A percentile compares a stretch with the other conserved stretches of the same genome.
phyloP scores from a whole-genome alignment of 1,140 invertebrate genomes.

The Semibalanus balanoides region DNA sequence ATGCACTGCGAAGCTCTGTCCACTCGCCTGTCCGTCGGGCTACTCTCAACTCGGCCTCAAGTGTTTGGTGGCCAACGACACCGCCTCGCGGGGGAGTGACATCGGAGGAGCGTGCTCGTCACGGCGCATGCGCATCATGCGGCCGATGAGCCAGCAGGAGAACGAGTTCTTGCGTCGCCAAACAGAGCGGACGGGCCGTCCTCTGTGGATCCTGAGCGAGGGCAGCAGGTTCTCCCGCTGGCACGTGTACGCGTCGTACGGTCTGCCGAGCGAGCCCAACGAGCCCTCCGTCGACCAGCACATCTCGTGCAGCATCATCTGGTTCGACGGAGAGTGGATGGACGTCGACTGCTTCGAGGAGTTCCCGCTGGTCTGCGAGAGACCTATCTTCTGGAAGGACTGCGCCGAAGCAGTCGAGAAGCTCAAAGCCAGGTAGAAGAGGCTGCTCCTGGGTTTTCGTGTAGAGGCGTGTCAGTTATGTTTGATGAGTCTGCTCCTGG shows the following conservation, averaged over 20 bases:
- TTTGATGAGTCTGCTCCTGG: no score
- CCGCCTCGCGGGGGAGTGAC: background rate
- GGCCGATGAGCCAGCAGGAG: background rate
- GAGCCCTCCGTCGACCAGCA: background rate
- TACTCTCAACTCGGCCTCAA: background rate
- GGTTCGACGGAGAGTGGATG: background rate
- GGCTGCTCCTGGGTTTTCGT: no score
- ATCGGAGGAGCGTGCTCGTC: background rate
- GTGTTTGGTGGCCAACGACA: background rate
- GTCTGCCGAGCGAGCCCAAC: background rate
- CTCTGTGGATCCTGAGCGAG: background rate
- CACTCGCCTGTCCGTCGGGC: background rate
- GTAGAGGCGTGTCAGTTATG: no score
- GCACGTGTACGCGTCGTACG: background rate
- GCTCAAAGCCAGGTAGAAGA: no score
- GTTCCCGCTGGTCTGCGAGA: background rate
- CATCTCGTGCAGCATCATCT: background rate
- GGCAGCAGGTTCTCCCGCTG: background rate
- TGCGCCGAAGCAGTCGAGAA: background rate
- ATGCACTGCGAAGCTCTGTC: background rate
- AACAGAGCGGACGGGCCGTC: no score
- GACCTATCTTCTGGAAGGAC: background rate
- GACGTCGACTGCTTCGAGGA: background rate
- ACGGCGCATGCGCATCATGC: background rate
- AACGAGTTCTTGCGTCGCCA: background rate